Evolutionary conservation across 2,113 vertebrate genomes (phyloP), one percentile per base, ranked within the genome.

Genomic region (Hypomesus transpacificus): DNA sequence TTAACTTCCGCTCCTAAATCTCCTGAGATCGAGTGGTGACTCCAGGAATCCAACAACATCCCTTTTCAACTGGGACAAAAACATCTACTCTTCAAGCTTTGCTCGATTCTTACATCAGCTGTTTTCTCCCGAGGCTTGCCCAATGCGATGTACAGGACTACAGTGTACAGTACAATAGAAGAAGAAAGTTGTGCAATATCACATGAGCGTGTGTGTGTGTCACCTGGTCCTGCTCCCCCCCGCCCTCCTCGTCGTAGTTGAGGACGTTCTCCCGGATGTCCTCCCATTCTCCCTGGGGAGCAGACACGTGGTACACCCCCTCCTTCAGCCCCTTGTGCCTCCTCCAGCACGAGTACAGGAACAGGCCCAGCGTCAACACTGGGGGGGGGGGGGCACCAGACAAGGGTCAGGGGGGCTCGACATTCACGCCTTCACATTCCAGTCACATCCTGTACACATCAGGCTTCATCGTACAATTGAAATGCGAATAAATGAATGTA

Each of bases 141-240:
- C 39, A 13, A 9, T 46, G 6, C 1, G 8, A 46, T 11, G 9
- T 46, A 46, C 39, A 46, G 39, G 39, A 46, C 39, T 9, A 46
- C 39, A 11, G 39, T 11, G 13, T 13, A 46, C 39, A 46, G 39
- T 2, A 11, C 39, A 46, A 46, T 13, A 11, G 13, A 46, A 46
- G 2, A 9, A 5, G 1, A 34, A 34, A 6, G 31, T 7, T 34
- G 5, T 34, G 4, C 7, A 46, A 46, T 13, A 46, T 46, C 5
- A 46, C 39, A 20, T 62, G 57, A 17, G 34, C 5, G 31, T 34
- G 22, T 53, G 46, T 66, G 13, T 66, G 3, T 34, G 22, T 20
- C 89, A 96, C 95, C 90, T 96, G 94, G 24, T 96, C 94, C 78
- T 94, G 92, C 77, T 96, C 94, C 7, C 94, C 94, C n/a, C 94